Percentiles rank a stretch among this genome's conserved stretches.
Conservation (phyloP, 2,888 invertebrate genomes). For the Heterodera filipjevi region DNA sequence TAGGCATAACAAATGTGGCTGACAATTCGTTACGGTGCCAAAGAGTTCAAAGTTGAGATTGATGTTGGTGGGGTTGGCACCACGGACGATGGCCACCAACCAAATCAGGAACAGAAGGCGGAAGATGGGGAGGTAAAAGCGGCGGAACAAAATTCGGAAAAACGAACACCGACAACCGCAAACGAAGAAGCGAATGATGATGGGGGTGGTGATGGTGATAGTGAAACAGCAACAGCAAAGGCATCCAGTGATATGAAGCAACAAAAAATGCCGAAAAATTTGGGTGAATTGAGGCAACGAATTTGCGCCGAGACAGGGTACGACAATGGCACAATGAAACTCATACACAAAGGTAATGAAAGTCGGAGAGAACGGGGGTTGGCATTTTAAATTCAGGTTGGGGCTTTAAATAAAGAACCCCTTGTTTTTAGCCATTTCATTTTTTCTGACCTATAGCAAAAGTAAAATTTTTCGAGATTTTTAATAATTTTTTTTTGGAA, state of each 20-base stretch:
- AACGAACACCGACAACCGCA: no score
- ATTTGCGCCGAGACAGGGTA: conserved; percentile 19
- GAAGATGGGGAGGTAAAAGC: no score
- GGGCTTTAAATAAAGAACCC: not conserved
- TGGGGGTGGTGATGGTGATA: not conserved
- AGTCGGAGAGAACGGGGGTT: not conserved
- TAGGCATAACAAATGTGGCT: conserved; percentile 1
- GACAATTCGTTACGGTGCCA: conserved; percentile 12
- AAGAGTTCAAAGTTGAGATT: conserved; percentile 23
- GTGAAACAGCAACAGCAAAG: not conserved
- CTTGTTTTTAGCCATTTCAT: no score
- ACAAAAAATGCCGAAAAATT: not conserved
- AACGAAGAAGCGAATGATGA: not conserved
- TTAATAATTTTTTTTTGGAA: no score
- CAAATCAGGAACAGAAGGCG: no score
- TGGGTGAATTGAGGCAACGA: conserved; percentile 19
- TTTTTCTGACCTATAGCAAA: no score
- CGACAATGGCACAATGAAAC: conserved; percentile 13
- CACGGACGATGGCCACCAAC: no score
- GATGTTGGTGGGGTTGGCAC: conserved; percentile 4
- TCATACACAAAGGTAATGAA: conserved; percentile 20
- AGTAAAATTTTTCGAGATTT: no score
- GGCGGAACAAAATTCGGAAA: no score
- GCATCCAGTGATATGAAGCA: not conserved
- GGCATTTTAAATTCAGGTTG: not conserved